Conservation (phyloP, 1,140 invertebrate species). For the Bombus haemorrhoidalis region DNA sequence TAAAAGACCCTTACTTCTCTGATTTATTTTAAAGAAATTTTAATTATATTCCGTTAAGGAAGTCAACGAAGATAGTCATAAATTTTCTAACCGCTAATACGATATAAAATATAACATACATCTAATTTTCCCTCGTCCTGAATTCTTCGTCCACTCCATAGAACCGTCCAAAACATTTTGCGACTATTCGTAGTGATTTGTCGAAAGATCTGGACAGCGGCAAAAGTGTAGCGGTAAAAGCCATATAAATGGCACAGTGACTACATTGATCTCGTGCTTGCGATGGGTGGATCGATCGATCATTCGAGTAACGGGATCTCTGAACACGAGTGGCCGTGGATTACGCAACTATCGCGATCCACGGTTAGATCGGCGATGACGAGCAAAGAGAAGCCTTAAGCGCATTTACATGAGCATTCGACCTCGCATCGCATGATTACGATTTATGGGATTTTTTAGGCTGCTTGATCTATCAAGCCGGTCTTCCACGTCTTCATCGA, state of each 20-base stretch:
- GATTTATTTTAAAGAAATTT: too few relatives aligned
- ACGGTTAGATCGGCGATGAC: constrained; percentile 28
- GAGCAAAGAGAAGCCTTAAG: constrained; percentile 8
- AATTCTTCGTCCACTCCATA: too few relatives aligned
- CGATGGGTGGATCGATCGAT: constrained; percentile 39
- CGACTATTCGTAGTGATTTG: too few relatives aligned
- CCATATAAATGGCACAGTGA: not conserved
- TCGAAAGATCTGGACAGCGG: too few relatives aligned
- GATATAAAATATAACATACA: too few relatives aligned
- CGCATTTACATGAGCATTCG: not conserved
- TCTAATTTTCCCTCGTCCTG: too few relatives aligned
- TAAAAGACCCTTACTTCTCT: too few relatives aligned
- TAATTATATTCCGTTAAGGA: too few relatives aligned
- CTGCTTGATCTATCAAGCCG: constrained; percentile 26
- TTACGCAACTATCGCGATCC: constrained; percentile 36
- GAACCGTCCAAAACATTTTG: too few relatives aligned
- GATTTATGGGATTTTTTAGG: constrained; percentile 48
- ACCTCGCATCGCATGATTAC: constrained; percentile 48
- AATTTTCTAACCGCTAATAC: too few relatives aligned
- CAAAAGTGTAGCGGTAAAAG: too few relatives aligned
- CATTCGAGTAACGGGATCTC: constrained; percentile 45
- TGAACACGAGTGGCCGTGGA: constrained; percentile 13
- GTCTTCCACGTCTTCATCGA: constrained; percentile 19
- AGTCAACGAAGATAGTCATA: too few relatives aligned
- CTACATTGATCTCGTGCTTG: constrained; percentile 1